Base-by-base conservation (phyloP, 2,797 vertebrate genomes). In the Onychomys leucogaster region DNA sequence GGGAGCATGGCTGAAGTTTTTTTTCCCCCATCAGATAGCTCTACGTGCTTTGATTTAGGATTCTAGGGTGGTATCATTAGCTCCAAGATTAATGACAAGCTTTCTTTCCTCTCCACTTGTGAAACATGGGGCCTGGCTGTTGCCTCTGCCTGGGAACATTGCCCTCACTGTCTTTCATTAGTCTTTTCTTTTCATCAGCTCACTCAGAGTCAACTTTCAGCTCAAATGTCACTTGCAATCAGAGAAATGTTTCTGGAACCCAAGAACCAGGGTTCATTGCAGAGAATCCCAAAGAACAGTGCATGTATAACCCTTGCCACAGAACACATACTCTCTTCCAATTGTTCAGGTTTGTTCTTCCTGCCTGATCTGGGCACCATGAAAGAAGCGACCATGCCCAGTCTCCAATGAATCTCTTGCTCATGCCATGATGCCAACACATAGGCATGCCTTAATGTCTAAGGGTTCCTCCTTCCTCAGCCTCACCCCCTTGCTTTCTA, bases 141-240 rank as follows among this genome's bases (percentile, higher is more conserved):
- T 88, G 77, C 71, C 41, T 96, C 7, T 59, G 21, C 43, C 55
- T 46, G 71, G 85, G 89, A 88, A 90, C 2, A 32, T 16, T 37
- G 65, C 43, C 43, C 11, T 90, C 32, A 37, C 43, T 43, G 12
- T 77, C 84, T 71, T 95, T 75, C 43, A 85, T 34, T 94, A 55
- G 46, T 63, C 67, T 94, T 61, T 25, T 91, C 29, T 52, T 75
- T 46, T 59, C 17, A 37, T 55, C 6, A 83, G 69, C 80, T 32
- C 83, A 49, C 57, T 94, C n/a, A 19, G 46, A 78, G 63, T 84
- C 49, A 95, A 89, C 67, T 81, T 94, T 81, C 27, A 85, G 57
- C 14, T 94, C 59, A 69, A 75, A 90, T 41, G 32, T 82, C 52
- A 84, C 86, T 94, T 94, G 14, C 41, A 78, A 55, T 80, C n/a